phyloP scores from a whole-genome alignment of 2,113 vertebrate genomes.

The Oreochromis tanganicae region DNA sequence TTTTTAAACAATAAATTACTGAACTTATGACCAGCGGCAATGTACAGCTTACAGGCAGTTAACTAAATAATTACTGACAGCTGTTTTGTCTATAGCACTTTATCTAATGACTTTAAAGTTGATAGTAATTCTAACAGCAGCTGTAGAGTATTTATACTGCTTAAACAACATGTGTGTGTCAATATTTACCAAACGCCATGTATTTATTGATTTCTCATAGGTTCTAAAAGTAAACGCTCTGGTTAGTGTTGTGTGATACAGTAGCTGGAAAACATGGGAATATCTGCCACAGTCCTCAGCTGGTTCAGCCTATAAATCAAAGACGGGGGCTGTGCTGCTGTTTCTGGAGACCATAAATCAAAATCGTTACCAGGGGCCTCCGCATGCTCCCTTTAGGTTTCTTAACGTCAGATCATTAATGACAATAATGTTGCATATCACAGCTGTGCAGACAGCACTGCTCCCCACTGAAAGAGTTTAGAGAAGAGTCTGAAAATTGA shows the following conservation, averaged over 20 bases:
- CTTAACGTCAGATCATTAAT: neutral
- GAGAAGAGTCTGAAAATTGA: neutral
- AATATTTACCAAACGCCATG: neutral
- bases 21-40: neutral
- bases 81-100: neutral
- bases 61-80: neutral
- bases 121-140: neutral
- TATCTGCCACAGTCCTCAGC: neutral
- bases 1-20: neutral
- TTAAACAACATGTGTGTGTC: neutral
- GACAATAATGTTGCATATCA: neutral
- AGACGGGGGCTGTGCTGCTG: neutral
- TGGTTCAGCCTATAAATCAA: neutral
- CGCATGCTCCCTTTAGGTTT: neutral
- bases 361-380: neutral
- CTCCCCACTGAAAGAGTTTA: neutral
- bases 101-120: neutral
- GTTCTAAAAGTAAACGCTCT: neutral
- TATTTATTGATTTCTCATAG: neutral
- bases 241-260: neutral
- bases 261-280: neutral
- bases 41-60: neutral
- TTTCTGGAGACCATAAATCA: neutral
- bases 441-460: neutral
- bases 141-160: neutral